Evolutionary conservation across 2,888 invertebrate species (phyloP).

Genomic region (Meandrusa payeni): DNA sequence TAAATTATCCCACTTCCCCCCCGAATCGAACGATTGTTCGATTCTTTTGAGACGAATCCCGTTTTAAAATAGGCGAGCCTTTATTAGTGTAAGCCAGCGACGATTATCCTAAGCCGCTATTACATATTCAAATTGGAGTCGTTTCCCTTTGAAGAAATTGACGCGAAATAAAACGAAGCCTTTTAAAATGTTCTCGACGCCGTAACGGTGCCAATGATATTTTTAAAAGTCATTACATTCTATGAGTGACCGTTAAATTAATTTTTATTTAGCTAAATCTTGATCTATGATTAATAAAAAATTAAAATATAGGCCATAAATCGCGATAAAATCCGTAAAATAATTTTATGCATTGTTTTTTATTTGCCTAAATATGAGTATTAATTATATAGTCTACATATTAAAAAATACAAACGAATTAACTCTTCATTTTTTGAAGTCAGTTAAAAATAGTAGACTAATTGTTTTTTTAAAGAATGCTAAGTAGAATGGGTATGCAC

Average conservation of each 20-base stretch:
- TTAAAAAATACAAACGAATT: too few species aligned
- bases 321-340: too few species aligned
- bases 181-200: conserved; percentile 58
- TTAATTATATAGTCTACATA: too few species aligned
- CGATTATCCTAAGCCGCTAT: conserved; percentile 79
- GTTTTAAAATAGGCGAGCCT: conserved; percentile 71
- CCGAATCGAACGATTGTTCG: conserved; percentile 73
- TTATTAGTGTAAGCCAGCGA: conserved; percentile 79
- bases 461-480: too few species aligned
- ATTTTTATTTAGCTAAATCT: too few species aligned
- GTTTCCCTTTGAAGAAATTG: conserved; percentile 78
- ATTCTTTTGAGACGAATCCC: conserved; percentile 76
- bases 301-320: too few species aligned
- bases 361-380: too few species aligned
- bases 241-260: background rate
- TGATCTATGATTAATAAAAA: too few species aligned
- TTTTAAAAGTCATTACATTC: conserved; percentile 40
- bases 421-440: too few species aligned
- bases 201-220: conserved; percentile 58
- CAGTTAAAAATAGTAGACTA: too few species aligned
- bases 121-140: conserved; percentile 81
- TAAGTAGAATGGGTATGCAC: too few species aligned
- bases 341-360: too few species aligned
- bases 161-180: conserved; percentile 78
- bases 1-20: conserved; percentile 76